Evolutionary conservation across 37 sponge, comb jelly and placozoan genomes (phyloP).

Genomic region (Beroe ovata): DNA sequence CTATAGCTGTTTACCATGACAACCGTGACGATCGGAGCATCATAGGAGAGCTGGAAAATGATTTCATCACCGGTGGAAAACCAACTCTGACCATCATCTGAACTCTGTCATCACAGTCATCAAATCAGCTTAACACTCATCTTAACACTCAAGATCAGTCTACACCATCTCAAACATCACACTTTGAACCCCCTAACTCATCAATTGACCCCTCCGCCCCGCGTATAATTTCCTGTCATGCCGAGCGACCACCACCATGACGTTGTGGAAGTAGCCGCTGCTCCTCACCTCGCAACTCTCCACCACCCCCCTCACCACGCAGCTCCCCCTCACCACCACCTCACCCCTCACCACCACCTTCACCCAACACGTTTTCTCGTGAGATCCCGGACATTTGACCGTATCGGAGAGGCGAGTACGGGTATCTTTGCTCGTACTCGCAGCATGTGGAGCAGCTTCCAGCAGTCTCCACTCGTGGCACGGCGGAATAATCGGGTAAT

Average conservation of each 20-base stretch:
- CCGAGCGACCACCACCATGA: neutral
- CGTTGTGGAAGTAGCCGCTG: neutral
- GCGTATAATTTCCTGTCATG: too few species aligned
- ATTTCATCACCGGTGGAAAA: too few species aligned
- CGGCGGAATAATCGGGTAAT: neutral
- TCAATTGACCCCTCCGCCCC: too few species aligned
- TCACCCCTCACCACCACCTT: neutral
- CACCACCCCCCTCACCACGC: neutral
- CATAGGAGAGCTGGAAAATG: too few species aligned
- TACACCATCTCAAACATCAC: too few species aligned
- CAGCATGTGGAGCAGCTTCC: conserved; percentile 32
- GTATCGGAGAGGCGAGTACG: neutral
- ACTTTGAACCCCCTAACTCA: too few species aligned
- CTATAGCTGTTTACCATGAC: too few species aligned
- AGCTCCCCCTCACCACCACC: neutral
- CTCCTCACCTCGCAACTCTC: neutral
- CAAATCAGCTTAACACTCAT: too few species aligned
- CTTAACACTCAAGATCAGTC: too few species aligned
- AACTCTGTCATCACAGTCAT: too few species aligned
- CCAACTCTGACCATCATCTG: too few species aligned
- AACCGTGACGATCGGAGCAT: too few species aligned
- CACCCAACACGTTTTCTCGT: conserved; percentile 1
- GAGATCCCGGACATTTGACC: conserved; percentile 16
- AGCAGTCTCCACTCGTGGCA: conserved; percentile 9
- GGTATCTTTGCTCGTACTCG: conserved; percentile 24